A percentile compares a stretch with the other conserved stretches of the same genome.
Evolutionary conservation across 1,140 invertebrate genomes (phyloP).

Genomic region (Pachyrhynchus sulphureomaculatus): DNA sequence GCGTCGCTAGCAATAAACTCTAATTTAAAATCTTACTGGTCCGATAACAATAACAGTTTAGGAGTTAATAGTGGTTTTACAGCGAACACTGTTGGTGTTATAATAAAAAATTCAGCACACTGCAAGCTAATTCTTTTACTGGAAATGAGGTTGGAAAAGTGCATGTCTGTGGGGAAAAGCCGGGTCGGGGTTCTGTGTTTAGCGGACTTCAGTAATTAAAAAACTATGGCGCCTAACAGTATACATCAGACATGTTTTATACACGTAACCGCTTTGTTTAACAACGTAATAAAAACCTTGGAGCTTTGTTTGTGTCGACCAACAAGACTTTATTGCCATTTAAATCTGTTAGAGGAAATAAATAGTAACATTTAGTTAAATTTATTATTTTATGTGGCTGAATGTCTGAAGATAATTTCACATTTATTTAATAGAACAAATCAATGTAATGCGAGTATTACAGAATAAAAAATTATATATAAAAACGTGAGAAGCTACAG

Average conservation of each 20-base stretch:
- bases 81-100: too few relatives aligned
- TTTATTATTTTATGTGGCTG: neutral
- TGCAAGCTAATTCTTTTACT: neutral
- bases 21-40: too few relatives aligned
- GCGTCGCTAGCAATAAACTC: too few relatives aligned
- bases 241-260: conserved; percentile 24
- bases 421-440: too few relatives aligned
- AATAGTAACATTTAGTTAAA: neutral
- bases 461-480: too few relatives aligned
- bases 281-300: conserved; percentile 18
- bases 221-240: conserved; percentile 20
- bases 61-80: too few relatives aligned
- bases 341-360: conserved; percentile 1
- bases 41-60: too few relatives aligned
- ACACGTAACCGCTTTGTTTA: conserved; percentile 27
- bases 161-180: neutral
- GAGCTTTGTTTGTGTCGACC: conserved; percentile 18
- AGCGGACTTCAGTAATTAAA: conserved; percentile 7
- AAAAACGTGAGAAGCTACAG: too few relatives aligned
- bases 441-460: too few relatives aligned
- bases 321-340: conserved; percentile 9
- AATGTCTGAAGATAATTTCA: too few relatives aligned
- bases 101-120: too few relatives aligned
- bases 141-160: neutral
- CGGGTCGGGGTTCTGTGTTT: neutral